phyloP scores from a whole-genome alignment of 35 echinoderm and acorn worm genomes.

The Ptychodera flava region DNA sequence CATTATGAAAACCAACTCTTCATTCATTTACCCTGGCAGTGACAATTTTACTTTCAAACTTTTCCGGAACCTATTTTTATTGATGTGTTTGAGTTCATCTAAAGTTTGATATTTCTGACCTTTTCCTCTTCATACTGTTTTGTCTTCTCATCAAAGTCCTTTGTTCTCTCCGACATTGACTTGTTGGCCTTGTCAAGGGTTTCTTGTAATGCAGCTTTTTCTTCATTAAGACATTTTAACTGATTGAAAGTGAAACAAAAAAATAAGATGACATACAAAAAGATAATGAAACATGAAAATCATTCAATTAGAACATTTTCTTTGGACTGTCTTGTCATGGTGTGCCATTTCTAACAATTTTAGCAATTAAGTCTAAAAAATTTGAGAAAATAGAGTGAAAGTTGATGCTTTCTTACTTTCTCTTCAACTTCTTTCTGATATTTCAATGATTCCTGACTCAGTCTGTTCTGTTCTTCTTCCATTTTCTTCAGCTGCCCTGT shows the following conservation, averaged over 20 bases:
- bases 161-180: constrained; percentile 12
- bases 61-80: too few relatives aligned
- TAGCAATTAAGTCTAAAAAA: too few relatives aligned
- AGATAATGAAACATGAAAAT: too few relatives aligned
- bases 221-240: neutral
- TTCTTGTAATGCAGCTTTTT: constrained; percentile 25
- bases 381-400: too few relatives aligned
- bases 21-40: too few relatives aligned
- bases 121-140: constrained; percentile 28
- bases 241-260: constrained; percentile 3
- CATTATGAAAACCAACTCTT: too few relatives aligned
- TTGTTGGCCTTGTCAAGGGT: constrained; percentile 20
- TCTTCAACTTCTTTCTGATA: neutral
- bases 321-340: too few relatives aligned
- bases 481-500: neutral
- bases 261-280: neutral
- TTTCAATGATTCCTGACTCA: neutral
- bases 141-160: neutral
- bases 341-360: too few relatives aligned
- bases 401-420: neutral
- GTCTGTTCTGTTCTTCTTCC: neutral
- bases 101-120: constrained; percentile 9
- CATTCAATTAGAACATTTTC: too few relatives aligned
- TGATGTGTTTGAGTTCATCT: too few relatives aligned
- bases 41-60: too few relatives aligned